Evolutionary conservation across 2,888 invertebrate species (phyloP).

Genomic region (Alentia gelatinosa): DNA sequence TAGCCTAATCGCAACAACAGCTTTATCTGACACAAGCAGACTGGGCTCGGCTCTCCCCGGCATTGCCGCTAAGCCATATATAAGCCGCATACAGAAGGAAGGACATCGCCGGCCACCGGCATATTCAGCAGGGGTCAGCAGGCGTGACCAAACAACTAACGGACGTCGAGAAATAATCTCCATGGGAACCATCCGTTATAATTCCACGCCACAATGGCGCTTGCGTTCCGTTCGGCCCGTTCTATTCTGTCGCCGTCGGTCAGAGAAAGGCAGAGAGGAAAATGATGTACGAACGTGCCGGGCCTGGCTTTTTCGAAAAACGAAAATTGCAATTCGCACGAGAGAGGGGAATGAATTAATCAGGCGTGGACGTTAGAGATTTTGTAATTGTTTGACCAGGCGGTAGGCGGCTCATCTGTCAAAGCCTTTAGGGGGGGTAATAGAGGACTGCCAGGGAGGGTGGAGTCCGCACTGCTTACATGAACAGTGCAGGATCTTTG

Average conservation of each 20-base stretch:
- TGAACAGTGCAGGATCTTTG: not conserved
- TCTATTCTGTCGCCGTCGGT: not conserved
- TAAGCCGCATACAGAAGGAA: not conserved
- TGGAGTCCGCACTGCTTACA: not conserved
- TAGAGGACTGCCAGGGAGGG: too few relatives aligned
- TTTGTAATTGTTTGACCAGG: slow-evolving; percentile 26
- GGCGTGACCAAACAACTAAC: not conserved
- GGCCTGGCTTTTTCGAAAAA: not conserved
- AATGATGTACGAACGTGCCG: not conserved
- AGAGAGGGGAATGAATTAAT: not conserved
- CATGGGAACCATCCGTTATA: not conserved
- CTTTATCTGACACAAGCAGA: slow-evolving; percentile 11
- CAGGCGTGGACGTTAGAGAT: not conserved
- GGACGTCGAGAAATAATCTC: not conserved
- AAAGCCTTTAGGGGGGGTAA: not conserved
- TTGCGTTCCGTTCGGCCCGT: not conserved
- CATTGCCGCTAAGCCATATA: not conserved
- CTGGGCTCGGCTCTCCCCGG: not conserved
- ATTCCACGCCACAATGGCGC: not conserved
- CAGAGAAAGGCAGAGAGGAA: not conserved
- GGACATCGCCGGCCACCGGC: not conserved
- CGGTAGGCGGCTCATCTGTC: not conserved
- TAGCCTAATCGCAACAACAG: not conserved
- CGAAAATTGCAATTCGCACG: not conserved
- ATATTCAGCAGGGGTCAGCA: not conserved